phyloP scores from a whole-genome alignment of 2,888 invertebrate species.

The Thecophora atra region DNA sequence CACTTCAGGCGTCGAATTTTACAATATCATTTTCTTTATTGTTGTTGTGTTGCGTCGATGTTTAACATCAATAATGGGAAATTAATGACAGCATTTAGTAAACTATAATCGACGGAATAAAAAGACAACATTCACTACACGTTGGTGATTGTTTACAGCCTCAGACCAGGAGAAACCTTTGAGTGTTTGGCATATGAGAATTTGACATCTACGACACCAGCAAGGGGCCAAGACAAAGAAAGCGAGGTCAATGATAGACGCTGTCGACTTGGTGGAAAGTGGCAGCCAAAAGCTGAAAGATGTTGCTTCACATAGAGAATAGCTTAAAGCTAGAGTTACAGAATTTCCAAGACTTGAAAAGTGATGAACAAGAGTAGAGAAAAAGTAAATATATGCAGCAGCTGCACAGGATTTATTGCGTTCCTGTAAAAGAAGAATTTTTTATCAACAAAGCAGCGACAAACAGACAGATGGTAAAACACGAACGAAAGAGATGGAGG shows the following conservation, averaged over 20 bases:
- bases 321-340: too few relatives aligned
- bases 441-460: background rate
- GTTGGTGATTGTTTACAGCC: background rate
- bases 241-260: background rate
- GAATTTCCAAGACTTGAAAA: too few relatives aligned
- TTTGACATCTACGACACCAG: background rate
- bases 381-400: too few relatives aligned
- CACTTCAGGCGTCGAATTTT: background rate
- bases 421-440: background rate
- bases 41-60: background rate
- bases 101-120: background rate
- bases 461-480: background rate
- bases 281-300: too few relatives aligned
- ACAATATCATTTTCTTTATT: background rate
- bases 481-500: too few relatives aligned
- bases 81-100: slow-evolving; percentile 20
- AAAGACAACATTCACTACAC: background rate
- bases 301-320: too few relatives aligned
- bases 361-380: too few relatives aligned
- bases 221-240: background rate
- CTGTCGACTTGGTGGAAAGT: too few relatives aligned
- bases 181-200: background rate
- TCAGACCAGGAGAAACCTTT: background rate
- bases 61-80: slow-evolving; percentile 19
- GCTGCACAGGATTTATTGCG: slow-evolving; percentile 13